These are phyloP conservation scores for Cygnus olor DNA, from an alignment of 2,797 vertebrate species.

Conservation along the genomic window DNA sequence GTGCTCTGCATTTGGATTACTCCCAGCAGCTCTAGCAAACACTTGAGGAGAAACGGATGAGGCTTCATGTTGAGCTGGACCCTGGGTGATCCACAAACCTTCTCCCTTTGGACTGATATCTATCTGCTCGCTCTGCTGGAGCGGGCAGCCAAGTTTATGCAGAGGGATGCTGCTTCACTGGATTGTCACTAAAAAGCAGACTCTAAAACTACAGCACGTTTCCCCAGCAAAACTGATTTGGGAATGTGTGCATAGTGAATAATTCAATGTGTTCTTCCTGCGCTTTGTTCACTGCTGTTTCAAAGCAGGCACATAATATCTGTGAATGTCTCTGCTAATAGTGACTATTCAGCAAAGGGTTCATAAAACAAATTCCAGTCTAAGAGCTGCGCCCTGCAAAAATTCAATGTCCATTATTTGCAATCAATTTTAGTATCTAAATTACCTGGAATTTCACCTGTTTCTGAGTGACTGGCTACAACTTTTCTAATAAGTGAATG, in stretches of 20 bases:
- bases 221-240: neutral
- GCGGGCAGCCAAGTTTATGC: neutral
- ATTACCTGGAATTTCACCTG: neutral
- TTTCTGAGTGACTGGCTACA: neutral
- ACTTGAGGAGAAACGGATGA: neutral
- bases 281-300: neutral
- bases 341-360: neutral
- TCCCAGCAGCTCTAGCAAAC: neutral
- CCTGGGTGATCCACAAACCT: neutral
- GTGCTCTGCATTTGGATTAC: neutral
- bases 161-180: neutral
- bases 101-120: neutral
- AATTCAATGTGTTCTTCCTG: neutral
- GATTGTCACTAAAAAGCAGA: neutral
- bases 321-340: neutral
- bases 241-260: fast-evolving
- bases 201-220: neutral
- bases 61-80: neutral
- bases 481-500: neutral
- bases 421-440: neutral
- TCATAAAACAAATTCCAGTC: neutral
- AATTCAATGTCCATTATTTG: neutral
- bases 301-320: neutral
- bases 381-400: neutral
- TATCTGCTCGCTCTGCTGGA: neutral